Percentiles rank a stretch among this genome's conserved stretches.
Evolutionary conservation across 2,797 vertebrate species (phyloP).

Genomic region (Dendrocincla tyrannina): DNA sequence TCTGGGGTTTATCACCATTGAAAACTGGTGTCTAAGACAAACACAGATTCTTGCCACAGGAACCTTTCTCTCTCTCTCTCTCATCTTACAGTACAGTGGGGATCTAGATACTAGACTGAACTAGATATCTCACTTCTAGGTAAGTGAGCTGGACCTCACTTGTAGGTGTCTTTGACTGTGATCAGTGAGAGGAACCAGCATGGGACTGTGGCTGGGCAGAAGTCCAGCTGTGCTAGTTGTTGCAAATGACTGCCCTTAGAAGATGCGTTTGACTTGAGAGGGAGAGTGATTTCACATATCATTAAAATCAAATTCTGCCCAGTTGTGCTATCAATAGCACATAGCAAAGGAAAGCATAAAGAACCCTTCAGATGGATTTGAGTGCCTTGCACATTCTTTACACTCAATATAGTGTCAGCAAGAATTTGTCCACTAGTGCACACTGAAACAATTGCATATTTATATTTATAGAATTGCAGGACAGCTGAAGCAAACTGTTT

Average conservation of each 20-base stretch:
- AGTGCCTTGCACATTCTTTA: background rate
- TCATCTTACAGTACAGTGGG: background rate
- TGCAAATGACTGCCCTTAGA: background rate
- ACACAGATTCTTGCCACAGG: background rate
- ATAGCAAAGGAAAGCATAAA: background rate
- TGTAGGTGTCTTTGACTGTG: background rate
- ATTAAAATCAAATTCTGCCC: background rate
- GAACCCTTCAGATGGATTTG: background rate
- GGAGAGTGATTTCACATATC: background rate
- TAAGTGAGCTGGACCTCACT: background rate
- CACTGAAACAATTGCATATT: background rate
- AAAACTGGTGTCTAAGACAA: background rate
- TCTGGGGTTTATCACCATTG: rapidly evolving
- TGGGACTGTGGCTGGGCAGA: background rate
- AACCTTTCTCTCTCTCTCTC: background rate
- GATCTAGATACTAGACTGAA: background rate
- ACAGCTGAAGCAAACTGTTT: background rate
- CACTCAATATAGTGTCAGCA: background rate
- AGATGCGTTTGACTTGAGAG: background rate
- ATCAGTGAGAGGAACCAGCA: background rate
- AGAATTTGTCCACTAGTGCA: background rate
- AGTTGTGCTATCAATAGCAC: background rate
- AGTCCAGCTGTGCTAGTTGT: background rate
- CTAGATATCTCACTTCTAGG: background rate
- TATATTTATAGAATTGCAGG: background rate